Conservation (phyloP, 2,888 invertebrate species). For the Ryuthela nishihirai region DNA sequence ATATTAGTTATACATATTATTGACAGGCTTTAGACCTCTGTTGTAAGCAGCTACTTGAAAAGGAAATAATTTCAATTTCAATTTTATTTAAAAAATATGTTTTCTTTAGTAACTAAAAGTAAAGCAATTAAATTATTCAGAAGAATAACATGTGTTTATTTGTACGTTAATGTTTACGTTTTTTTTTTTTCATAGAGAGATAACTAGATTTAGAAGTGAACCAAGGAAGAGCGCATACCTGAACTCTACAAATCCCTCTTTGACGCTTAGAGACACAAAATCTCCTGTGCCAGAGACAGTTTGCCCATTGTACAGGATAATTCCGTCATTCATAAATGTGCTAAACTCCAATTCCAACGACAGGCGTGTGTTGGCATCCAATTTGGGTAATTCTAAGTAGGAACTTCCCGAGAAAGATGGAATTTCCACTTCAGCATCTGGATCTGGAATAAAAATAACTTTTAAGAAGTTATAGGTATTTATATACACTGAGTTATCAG, state of each 20-base stretch:
- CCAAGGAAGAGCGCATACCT: slow-evolving; percentile 27
- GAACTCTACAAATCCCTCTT: slow-evolving; percentile 62
- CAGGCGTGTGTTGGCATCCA: slow-evolving; percentile 77
- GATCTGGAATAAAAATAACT: slow-evolving; percentile 3
- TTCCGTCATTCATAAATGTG: slow-evolving; percentile 73
- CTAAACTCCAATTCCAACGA: slow-evolving; percentile 83
- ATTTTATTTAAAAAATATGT: too few species aligned
- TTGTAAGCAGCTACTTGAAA: too few species aligned
- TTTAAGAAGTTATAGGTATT: too few species aligned
- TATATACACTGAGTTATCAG: too few species aligned
- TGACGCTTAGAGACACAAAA: slow-evolving; percentile 76
- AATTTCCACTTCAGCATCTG: slow-evolving; percentile 12
- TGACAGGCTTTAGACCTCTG: too few species aligned
- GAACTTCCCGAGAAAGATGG: slow-evolving; percentile 80
- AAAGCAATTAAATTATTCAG: too few species aligned
- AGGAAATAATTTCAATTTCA: too few species aligned
- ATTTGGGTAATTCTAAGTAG: slow-evolving; percentile 68
- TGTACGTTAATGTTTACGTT: too few species aligned
- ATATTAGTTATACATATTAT: too few species aligned
- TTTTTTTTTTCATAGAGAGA: not conserved
- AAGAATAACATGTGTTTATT: too few species aligned
- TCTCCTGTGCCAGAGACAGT: slow-evolving; percentile 77
- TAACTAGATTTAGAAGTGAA: not conserved
- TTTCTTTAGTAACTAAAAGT: too few species aligned
- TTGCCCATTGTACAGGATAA: slow-evolving; percentile 81